These are phyloP conservation scores for Margaritifera margaritifera DNA, from an alignment of 2,888 invertebrate species.

Conservation along the genomic window DNA sequence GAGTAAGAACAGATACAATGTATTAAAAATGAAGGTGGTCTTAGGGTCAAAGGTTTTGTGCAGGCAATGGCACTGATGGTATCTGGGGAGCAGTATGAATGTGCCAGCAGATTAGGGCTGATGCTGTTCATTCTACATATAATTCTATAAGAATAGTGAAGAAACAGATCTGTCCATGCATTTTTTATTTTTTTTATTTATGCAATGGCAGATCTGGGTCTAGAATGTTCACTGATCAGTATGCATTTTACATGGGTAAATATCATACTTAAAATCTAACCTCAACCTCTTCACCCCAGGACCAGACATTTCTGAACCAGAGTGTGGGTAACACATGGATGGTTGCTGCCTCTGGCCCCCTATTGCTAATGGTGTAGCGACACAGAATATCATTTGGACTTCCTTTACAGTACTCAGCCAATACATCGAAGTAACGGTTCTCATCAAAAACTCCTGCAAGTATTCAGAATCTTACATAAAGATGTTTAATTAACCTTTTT, in stretches of 20 bases:
- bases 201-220: too few species aligned
- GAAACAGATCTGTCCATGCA: too few species aligned
- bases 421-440: constrained; percentile 69
- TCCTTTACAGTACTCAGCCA: constrained; percentile 68
- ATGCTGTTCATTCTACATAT: too few species aligned
- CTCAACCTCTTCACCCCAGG: constrained; percentile 67
- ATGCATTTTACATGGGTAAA: neutral
- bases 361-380: constrained; percentile 66
- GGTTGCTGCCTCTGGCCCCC: constrained; percentile 58
- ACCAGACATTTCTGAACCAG: constrained; percentile 70
- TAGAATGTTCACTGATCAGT: too few species aligned
- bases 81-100: too few species aligned
- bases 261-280: constrained; percentile 36
- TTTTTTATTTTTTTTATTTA: too few species aligned
- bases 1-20: too few species aligned
- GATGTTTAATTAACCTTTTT: neutral
- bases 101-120: too few species aligned
- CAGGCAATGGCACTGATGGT: too few species aligned
- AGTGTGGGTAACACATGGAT: constrained; percentile 70
- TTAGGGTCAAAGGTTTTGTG: too few species aligned
- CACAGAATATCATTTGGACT: constrained; percentile 67
- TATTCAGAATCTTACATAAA: neutral
- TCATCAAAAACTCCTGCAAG: constrained; percentile 65
- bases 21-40: too few species aligned
- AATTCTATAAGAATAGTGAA: too few species aligned